Evolutionary conservation across 2,113 vertebrate species (phyloP).

Genomic region (Poecile atricapillus): DNA sequence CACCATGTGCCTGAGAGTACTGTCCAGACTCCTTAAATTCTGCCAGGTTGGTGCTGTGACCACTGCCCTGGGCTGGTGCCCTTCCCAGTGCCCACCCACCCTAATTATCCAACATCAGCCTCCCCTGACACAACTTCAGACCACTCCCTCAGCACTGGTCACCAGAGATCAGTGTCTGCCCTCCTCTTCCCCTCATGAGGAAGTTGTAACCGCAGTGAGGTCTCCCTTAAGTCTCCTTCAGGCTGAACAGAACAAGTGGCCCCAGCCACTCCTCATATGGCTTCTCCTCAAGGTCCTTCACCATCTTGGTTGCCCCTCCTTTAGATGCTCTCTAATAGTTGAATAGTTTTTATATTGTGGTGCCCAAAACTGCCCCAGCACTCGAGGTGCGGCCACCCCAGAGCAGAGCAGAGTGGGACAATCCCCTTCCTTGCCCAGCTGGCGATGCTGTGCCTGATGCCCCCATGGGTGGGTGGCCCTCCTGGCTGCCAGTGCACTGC

Average conservation of each 20-base stretch:
- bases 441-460: background rate
- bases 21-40: background rate
- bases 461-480: rapidly evolving
- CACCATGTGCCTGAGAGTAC: rapidly evolving
- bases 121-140: background rate
- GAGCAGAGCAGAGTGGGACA: background rate
- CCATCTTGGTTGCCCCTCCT: background rate
- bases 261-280: rapidly evolving
- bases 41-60: background rate
- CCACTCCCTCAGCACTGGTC: background rate
- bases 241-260: background rate
- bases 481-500: background rate
- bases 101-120: too few relatives aligned
- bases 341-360: background rate
- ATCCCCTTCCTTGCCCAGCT: background rate
- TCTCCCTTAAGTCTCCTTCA: background rate
- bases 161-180: background rate
- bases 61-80: background rate
- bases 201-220: background rate
- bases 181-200: background rate
- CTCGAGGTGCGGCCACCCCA: rapidly evolving
- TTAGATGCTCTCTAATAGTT: background rate
- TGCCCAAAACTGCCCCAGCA: background rate
- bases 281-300: background rate
- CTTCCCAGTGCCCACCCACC: background rate